Evolutionary conservation across 2,797 vertebrate genomes (phyloP).

Genomic region (Pygocentrus nattereri): DNA sequence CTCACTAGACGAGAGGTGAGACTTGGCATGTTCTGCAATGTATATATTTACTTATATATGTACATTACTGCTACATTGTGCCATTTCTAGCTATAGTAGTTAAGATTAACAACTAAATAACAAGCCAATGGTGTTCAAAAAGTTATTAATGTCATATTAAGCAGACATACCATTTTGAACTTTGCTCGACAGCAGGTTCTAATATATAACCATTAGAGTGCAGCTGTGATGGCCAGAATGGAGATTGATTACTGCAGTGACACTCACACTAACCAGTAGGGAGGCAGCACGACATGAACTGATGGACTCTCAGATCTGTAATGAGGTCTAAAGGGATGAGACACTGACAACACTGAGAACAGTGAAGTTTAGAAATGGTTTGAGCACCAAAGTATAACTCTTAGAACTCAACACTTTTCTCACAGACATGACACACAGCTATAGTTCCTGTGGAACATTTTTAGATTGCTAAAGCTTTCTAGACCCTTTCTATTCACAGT

Average conservation of each 20-base stretch:
- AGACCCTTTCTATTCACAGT: background rate
- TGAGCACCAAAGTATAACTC: background rate
- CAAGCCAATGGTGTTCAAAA: background rate
- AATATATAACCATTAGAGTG: conserved; percentile 40
- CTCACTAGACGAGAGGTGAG: too few relatives aligned
- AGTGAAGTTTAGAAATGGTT: background rate
- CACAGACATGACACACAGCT: background rate
- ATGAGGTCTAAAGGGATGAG: background rate
- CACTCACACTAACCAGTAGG: conserved; percentile 18
- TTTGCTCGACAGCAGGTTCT: conserved; percentile 10
- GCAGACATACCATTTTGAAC: background rate
- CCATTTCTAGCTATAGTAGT: too few relatives aligned
- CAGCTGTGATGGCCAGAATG: conserved; percentile 47
- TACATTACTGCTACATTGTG: too few relatives aligned
- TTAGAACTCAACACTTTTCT: background rate
- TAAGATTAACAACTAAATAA: too few relatives aligned
- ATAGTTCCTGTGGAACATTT: background rate
- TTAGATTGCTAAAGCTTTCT: background rate
- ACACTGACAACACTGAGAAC: background rate
- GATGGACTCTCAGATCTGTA: conserved; percentile 18
- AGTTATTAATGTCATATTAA: background rate
- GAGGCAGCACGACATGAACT: conserved; percentile 4
- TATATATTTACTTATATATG: too few relatives aligned
- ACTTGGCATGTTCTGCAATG: too few relatives aligned
- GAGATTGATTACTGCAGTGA: conserved; percentile 51